A percentile compares a stretch with the other conserved stretches of the same genome.
Evolutionary conservation across 2,797 vertebrate genomes (phyloP).

Genomic region (Gymnopithys bicolor): DNA sequence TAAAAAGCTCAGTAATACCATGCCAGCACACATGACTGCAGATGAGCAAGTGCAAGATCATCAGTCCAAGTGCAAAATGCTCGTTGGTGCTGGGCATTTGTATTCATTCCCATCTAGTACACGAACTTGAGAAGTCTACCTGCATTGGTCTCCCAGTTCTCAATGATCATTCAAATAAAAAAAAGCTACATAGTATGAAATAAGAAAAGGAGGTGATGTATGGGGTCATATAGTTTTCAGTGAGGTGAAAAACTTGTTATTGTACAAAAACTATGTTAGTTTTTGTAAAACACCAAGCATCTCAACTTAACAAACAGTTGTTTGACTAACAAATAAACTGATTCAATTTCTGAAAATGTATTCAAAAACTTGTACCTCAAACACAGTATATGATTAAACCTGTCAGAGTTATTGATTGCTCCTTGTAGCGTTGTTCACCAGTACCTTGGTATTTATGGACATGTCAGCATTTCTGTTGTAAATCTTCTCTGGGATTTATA

Average conservation of each 20-base stretch:
- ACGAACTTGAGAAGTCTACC: background rate
- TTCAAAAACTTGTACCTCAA: background rate
- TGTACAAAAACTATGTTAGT: rapidly evolving
- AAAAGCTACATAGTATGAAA: background rate
- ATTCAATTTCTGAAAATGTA: background rate
- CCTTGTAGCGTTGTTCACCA: background rate
- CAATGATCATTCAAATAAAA: background rate
- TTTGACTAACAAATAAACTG: background rate
- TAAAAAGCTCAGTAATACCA: background rate
- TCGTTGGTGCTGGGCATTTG: background rate
- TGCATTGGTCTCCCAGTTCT: background rate
- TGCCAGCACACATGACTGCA: background rate
- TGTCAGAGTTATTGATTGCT: constrained; percentile 47
- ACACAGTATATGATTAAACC: background rate
- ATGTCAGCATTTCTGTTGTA: constrained; percentile 28
- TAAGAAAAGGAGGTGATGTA: background rate
- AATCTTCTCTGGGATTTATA: constrained; percentile 34
- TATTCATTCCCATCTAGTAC: background rate
- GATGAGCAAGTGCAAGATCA: background rate
- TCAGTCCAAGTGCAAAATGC: background rate
- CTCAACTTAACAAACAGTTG: background rate
- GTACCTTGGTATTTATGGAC: constrained; percentile 22
- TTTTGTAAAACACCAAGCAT: background rate
- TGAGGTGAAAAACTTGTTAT: background rate
- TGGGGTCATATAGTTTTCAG: background rate